phyloP scores from a whole-genome alignment of 92 coral and sea anemone genomes.

The Micromussa lordhowensis region DNA sequence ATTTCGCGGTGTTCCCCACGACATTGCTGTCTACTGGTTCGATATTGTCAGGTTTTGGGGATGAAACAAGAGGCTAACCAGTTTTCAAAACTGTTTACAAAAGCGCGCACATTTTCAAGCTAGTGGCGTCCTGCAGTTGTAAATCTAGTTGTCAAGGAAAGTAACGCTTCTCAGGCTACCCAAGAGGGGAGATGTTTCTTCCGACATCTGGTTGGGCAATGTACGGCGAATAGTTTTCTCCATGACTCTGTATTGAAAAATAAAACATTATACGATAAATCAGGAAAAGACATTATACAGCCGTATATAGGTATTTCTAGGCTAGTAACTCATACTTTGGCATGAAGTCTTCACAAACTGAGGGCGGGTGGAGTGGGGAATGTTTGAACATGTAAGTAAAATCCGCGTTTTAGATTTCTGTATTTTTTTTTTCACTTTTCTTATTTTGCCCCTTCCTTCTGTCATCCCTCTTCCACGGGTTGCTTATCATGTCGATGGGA shows the following conservation, averaged over 20 bases:
- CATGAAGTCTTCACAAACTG: too few relatives aligned
- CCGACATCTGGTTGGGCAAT: not conserved
- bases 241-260: not conserved
- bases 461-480: too few relatives aligned
- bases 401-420: too few relatives aligned
- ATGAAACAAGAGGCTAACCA: not conserved
- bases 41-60: not conserved
- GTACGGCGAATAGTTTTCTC: too few relatives aligned
- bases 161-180: conserved; percentile 4
- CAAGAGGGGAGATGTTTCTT: conserved; percentile 6
- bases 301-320: too few relatives aligned
- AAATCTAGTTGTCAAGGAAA: conserved; percentile 47
- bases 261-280: not conserved
- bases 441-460: too few relatives aligned
- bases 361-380: too few relatives aligned
- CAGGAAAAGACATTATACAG: too few relatives aligned
- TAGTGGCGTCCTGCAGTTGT: conserved; percentile 44
- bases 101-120: conserved; percentile 20
- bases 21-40: not conserved
- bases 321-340: too few relatives aligned
- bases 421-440: too few relatives aligned
- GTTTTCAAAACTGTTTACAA: not conserved
- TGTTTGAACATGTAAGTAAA: too few relatives aligned
- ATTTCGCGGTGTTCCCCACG: conserved; percentile 4
- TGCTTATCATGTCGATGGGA: too few relatives aligned